Base-by-base conservation (phyloP, 2,797 vertebrate genomes). In the Austrolebias charrua region DNA sequence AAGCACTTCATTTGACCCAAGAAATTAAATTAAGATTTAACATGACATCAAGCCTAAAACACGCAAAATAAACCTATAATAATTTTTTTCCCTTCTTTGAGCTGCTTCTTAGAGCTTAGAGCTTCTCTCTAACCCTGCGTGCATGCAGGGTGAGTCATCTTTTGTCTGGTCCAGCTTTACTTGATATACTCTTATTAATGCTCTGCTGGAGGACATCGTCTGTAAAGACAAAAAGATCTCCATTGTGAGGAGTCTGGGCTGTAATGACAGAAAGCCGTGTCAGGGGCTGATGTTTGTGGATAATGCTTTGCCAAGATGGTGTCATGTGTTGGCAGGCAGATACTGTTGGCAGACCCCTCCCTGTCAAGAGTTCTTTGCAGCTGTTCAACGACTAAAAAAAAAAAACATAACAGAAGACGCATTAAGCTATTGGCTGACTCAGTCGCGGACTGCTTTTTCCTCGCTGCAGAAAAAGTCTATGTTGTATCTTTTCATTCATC, bases 291-390 rank as follows among this genome's bases (percentile, higher is more conserved):
- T 65, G 76, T 74, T 77, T 71, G 50, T 67, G 16, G 50, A 57
- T 48, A 4, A 16, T 0, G 4, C 43, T 20, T 47, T 72, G 81
- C 82, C 80, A 88, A 89, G 66, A 84, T 78, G 63, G 71, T 75
- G 73, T 81, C 76, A 70, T 68, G 61, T 68, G 63, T 79, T 85
- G 83, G n/a, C n/a, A n/a, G n/a, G n/a, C n/a, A n/a, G n/a, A n/a
- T n/a, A n/a, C n/a, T n/a, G n/a, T n/a, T n/a, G n/a, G 71, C 76
- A 81, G 71, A 81, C 74, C 69, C 48, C 4, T 50, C 69, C 48
- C 4, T 50, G 69, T 63, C 59, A 63, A n/a, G 61, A 3, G 28
- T 56, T 81, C 72, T 54, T 46, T 10, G 48, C 66, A 82, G 82
- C 79, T 84, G 78, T 71, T 45, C 56, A 80, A 63, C 43, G 56